These are phyloP conservation scores for Megalonaias nervosa DNA, from an alignment of 1,140 invertebrate genomes.

Conservation along the genomic window DNA sequence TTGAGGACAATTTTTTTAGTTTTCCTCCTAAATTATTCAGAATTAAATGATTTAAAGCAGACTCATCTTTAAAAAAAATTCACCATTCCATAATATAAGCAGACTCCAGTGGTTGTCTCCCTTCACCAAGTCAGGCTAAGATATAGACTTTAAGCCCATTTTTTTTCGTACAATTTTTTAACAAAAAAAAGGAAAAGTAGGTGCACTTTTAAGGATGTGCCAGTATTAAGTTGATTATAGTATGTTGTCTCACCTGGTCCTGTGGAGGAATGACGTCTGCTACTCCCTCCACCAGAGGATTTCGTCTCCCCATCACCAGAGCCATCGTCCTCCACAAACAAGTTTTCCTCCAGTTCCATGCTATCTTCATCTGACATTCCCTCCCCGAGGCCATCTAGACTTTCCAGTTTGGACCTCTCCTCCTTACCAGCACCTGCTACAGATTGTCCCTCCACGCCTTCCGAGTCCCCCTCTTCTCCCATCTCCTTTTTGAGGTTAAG, in stretches of 20 bases:
- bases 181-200: background rate
- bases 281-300: conserved; percentile 45
- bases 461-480: conserved; percentile 10
- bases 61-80: too few species aligned
- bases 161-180: background rate
- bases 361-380: conserved; percentile 47
- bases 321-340: conserved; percentile 46
- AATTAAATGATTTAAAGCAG: too few species aligned
- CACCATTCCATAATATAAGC: too few species aligned
- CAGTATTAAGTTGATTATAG: background rate
- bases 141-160: background rate
- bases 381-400: conserved; percentile 17
- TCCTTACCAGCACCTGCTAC: conserved; percentile 7
- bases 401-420: conserved; percentile 2
- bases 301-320: conserved; percentile 39
- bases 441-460: conserved; percentile 4
- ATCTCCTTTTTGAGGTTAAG: conserved; percentile 25
- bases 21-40: too few species aligned
- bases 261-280: conserved; percentile 45
- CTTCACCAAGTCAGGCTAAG: background rate
- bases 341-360: conserved; percentile 48
- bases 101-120: too few species aligned
- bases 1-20: too few species aligned
- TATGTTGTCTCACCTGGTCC: background rate
- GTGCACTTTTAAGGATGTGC: background rate